Base-by-base conservation (phyloP, 64 coral and sea anemone genomes). In the Stylophora pistillata region DNA sequence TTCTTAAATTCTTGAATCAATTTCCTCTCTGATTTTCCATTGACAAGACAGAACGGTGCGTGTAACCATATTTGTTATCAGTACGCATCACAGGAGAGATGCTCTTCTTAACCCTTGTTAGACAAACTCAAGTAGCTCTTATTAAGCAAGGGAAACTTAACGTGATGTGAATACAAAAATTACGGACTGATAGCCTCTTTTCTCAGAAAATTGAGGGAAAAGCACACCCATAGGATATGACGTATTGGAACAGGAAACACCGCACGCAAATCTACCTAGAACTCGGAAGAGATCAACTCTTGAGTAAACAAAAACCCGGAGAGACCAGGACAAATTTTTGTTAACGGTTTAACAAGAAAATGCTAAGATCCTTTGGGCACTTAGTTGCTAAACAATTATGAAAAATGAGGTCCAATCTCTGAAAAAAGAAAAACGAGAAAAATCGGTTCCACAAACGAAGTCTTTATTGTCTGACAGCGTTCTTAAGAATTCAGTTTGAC, bases 191-290 rank as follows among this genome's bases (percentile, higher is more conserved):
- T 69, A 21, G 1, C 13, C 2, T 18, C 2, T 0, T 84, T 84
- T 84, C 80, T 84, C 61, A 70, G 80, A 84, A 84, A 76, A 84
- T 69, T 32, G 12, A 53, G 62, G 30, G 16, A 76, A 68, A 25
- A 21, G 9, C 30, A 84, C 80, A 70, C 80, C 80, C 60, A 69
- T 2, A 10, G 61, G 60, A 84, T 16, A 53, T 84, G 80, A 84
- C 80, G 80, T 69, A 47, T 17, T 16, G 20, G 69, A 84, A 15
- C 80, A 78, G 80, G 80, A 84, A 69, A 21, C 77, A 30, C 11
- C 17, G 21, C 1, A 69, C 59, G 54, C 30, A 4, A 3, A 47
- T 47, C 37, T 3, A 3, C 37, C 7, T 47, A 47, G 37, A 4
- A 47, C 37, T 3, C 37, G 37, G 37, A 47, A 21, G 57, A 25